A percentile compares a stretch with the other conserved stretches of the same genome.
These are phyloP conservation scores for Verasper variegatus DNA, from an alignment of 2,113 vertebrate genomes.

Conservation along the genomic window DNA sequence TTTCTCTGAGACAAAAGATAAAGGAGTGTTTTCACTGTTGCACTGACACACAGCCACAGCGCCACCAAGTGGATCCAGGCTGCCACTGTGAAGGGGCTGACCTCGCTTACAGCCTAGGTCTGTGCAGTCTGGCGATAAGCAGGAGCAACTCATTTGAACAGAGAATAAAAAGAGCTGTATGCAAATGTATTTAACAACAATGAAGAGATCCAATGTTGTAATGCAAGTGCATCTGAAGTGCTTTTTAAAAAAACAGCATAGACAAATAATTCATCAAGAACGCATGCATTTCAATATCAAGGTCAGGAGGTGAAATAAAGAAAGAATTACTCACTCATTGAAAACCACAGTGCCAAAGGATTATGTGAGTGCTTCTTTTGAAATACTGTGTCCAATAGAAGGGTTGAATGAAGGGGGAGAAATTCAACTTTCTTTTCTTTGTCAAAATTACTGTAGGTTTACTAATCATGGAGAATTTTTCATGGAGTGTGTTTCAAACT, in stretches of 20 bases:
- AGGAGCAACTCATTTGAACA: background rate
- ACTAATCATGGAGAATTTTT: background rate
- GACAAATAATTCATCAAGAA: background rate
- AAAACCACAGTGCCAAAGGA: background rate
- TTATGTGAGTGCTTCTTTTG: background rate
- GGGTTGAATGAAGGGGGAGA: background rate
- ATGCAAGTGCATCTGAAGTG: background rate
- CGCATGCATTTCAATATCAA: background rate
- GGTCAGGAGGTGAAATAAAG: conserved; percentile 3
- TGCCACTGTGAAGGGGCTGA: background rate
- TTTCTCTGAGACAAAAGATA: conserved; percentile 41
- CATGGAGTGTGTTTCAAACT: too few relatives aligned
- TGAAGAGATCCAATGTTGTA: background rate
- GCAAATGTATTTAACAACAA: background rate
- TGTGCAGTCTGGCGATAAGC: background rate
- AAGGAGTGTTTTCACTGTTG: background rate
- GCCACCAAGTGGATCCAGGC: conserved; percentile 53
- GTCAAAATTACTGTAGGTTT: background rate
- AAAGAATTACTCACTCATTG: background rate
- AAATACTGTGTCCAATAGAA: background rate
- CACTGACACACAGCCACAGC: conserved; percentile 53
- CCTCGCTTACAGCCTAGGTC: background rate
- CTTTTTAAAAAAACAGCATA: background rate
- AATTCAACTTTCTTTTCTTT: background rate
- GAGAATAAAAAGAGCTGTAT: background rate